Conservation (phyloP, 2,888 invertebrate species). For the Mactromeris polynyma region DNA sequence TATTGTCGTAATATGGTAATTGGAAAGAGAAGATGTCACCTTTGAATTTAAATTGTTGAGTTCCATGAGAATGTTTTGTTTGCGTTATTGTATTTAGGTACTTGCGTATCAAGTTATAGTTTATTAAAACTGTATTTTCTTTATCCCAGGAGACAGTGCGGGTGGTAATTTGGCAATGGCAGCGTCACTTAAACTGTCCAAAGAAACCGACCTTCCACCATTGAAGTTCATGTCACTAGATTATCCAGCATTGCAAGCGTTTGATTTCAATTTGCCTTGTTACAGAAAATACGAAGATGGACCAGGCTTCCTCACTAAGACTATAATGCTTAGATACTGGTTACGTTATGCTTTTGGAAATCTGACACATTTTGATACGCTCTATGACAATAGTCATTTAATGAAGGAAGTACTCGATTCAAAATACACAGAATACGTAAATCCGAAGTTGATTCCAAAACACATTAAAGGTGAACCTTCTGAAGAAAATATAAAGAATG, state of each 20-base stretch:
- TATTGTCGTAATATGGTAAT: neutral
- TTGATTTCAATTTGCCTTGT: constrained; percentile 83
- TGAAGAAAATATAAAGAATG: neutral
- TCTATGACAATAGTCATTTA: constrained; percentile 27
- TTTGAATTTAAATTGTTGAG: neutral
- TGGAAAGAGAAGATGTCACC: neutral
- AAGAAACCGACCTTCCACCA: constrained; percentile 63
- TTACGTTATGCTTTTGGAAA: constrained; percentile 68
- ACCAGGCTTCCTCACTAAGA: constrained; percentile 59
- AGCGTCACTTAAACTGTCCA: constrained; percentile 66
- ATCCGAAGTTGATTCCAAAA: constrained; percentile 65
- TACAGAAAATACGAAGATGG: constrained; percentile 66
- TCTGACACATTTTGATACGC: constrained; percentile 22
- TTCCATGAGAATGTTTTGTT: neutral
- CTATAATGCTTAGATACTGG: constrained; percentile 66
- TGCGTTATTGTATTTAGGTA: too few species aligned
- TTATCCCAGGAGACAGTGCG: constrained; percentile 75
- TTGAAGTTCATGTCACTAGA: constrained; percentile 66
- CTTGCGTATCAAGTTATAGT: too few species aligned
- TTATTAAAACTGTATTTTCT: too few species aligned
- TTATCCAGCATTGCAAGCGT: constrained; percentile 74
- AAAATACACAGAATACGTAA: constrained; percentile 43
- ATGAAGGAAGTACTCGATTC: constrained; percentile 39
- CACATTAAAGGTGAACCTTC: constrained; percentile 12
- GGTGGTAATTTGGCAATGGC: constrained; percentile 80